These are phyloP conservation scores for Melopsittacus undulatus DNA, from an alignment of 2,797 vertebrate species.

Conservation along the genomic window DNA sequence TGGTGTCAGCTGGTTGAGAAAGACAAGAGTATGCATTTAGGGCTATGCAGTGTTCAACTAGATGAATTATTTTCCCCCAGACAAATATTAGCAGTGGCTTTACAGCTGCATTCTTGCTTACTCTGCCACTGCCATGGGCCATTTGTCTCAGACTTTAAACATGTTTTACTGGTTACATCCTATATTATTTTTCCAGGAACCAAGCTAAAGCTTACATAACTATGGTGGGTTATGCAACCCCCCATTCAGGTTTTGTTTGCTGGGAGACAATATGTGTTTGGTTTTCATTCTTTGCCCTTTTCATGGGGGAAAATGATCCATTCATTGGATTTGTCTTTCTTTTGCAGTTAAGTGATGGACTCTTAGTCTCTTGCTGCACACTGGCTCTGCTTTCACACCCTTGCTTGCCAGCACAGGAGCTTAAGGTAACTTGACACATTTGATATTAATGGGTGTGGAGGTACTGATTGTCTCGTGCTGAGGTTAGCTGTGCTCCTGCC, in stretches of 20 bases:
- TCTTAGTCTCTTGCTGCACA: not conserved
- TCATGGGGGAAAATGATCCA: not conserved
- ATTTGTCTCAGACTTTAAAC: not conserved
- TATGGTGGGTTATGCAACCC: conserved; percentile 1
- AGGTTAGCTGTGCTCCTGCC: not conserved
- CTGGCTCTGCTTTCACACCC: not conserved
- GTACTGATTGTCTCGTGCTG: fast-evolving
- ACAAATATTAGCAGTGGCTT: not conserved
- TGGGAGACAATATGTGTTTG: conserved; percentile 21
- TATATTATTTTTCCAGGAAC: conserved; percentile 32
- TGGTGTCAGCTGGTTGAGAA: not conserved
- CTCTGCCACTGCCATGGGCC: not conserved
- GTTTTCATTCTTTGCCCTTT: not conserved
- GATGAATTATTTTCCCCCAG: not conserved
- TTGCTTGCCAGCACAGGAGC: not conserved
- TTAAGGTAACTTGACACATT: not conserved
- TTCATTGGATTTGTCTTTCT: not conserved
- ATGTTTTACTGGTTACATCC: conserved; percentile 17
- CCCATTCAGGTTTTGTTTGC: not conserved
- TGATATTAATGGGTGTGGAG: not conserved
- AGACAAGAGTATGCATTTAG: not conserved
- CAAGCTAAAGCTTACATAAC: conserved; percentile 5
- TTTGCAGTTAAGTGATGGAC: not conserved
- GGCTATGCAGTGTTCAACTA: not conserved
- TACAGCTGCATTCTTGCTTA: not conserved